A percentile compares a stretch with the other conserved stretches of the same genome.
phyloP scores from a whole-genome alignment of 2,113 vertebrate genomes.

The Acinonyx jubatus region DNA sequence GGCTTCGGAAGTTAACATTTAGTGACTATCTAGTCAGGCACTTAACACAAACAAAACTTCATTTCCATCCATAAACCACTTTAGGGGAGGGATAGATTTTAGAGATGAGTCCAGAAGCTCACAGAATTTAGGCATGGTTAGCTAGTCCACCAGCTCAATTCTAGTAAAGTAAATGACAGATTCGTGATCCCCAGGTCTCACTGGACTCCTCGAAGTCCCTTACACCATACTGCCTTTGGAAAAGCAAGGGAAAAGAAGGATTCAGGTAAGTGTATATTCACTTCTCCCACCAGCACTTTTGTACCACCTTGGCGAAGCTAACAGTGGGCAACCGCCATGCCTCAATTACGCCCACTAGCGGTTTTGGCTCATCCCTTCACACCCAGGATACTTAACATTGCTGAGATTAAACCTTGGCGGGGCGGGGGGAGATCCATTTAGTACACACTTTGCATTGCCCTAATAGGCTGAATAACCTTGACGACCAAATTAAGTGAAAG shows the following conservation, averaged over 20 bases:
- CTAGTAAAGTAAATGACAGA: background rate
- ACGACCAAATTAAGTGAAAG: background rate
- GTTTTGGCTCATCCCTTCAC: background rate
- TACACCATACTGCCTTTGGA: background rate
- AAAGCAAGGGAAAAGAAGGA: background rate
- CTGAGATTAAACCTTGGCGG: background rate
- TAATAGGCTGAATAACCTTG: background rate
- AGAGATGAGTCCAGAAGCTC: background rate
- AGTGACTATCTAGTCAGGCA: background rate
- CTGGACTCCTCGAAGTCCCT: background rate
- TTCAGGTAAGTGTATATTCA: background rate
- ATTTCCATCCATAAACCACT: background rate
- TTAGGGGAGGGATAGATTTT: background rate
- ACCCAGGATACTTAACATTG: background rate
- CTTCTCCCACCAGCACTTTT: background rate
- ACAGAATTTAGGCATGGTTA: background rate
- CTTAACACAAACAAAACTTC: background rate
- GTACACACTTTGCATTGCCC: background rate
- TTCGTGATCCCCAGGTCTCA: background rate
- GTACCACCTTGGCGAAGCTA: background rate
- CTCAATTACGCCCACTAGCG: background rate
- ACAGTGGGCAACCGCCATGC: background rate
- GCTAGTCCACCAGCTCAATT: background rate
- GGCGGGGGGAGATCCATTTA: background rate
- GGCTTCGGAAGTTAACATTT: background rate